A percentile compares a stretch with the other conserved stretches of the same genome.
phyloP scores from a whole-genome alignment of 2,113 vertebrate genomes.

The Larimichthys polyactis region DNA sequence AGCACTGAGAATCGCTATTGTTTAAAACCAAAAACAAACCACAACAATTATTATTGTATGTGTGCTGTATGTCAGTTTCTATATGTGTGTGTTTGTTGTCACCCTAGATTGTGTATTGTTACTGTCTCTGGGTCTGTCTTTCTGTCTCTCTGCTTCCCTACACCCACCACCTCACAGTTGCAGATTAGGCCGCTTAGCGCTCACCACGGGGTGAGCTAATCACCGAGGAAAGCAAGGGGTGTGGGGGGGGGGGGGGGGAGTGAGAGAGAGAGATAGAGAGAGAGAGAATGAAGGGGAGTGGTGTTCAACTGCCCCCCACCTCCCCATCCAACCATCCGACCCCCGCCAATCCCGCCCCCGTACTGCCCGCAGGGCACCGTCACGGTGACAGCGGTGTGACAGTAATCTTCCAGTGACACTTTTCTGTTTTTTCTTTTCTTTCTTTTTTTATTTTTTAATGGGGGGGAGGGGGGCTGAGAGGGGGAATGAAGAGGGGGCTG shows the following conservation, averaged over 20 bases:
- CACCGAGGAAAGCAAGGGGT: constrained; percentile 66
- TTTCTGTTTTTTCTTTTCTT: constrained; percentile 44
- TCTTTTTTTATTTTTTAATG: constrained; percentile 32
- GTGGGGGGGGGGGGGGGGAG: not conserved
- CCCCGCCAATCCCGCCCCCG: constrained; percentile 71
- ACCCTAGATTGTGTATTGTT: constrained; percentile 27
- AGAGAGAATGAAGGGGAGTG: constrained; percentile 31
- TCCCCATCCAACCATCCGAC: constrained; percentile 51
- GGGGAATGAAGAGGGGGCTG: not conserved
- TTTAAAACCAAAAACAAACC: constrained; percentile 12
- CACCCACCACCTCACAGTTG: constrained; percentile 66
- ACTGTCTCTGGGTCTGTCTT: constrained; percentile 27
- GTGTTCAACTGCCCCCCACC: constrained; percentile 46
- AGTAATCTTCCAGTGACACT: constrained; percentile 84
- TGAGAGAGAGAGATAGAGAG: not conserved
- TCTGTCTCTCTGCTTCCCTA: constrained; percentile 37
- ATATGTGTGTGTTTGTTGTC: constrained; percentile 22
- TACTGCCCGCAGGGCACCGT: constrained; percentile 78
- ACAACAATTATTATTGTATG: constrained; percentile 24
- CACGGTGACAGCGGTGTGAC: constrained; percentile 80
- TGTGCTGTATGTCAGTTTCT: not conserved
- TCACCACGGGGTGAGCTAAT: constrained; percentile 81
- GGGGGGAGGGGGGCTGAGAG: not conserved
- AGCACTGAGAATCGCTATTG: constrained; percentile 9
- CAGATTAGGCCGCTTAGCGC: constrained; percentile 81